Evolutionary conservation across 2,113 vertebrate genomes (phyloP).

Genomic region (Syngnathus typhle): DNA sequence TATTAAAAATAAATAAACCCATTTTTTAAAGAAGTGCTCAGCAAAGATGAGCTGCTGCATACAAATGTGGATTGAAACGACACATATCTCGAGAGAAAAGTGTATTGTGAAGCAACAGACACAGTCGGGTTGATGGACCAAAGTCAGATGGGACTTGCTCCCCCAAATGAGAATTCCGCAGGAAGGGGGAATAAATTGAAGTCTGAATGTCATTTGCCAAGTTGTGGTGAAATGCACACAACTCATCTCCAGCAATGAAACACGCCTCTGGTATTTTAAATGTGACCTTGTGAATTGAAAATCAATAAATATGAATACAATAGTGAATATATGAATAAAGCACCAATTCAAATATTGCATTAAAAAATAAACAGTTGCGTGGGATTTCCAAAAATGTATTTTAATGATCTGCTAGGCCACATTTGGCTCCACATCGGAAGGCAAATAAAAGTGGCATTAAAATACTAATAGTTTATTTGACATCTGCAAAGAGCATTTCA

Average conservation of each 20-base stretch:
- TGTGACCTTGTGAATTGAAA: no score
- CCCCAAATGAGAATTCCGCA: constrained; percentile 16
- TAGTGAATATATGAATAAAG: no score
- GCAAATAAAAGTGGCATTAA: neutral
- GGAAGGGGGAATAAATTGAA: constrained; percentile 36
- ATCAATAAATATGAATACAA: no score
- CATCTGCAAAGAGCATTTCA: neutral
- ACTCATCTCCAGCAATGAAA: neutral
- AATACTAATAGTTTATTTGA: neutral
- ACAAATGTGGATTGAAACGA: constrained; percentile 24
- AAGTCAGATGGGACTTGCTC: constrained; percentile 18
- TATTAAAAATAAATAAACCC: neutral
- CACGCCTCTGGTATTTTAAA: no score
- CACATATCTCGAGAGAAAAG: constrained; percentile 26
- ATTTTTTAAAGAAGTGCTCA: neutral
- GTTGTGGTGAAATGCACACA: neutral
- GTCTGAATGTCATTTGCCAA: neutral
- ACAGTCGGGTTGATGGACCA: constrained; percentile 9
- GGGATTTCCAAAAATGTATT: neutral
- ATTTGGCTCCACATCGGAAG: neutral
- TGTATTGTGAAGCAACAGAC: constrained; percentile 14
- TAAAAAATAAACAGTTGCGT: neutral
- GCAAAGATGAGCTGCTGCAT: constrained; percentile 30
- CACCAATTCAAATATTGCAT: no score
- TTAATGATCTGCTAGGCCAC: neutral